These are phyloP conservation scores for Anoplopoma fimbria DNA, from an alignment of 2,113 vertebrate genomes.

Conservation along the genomic window DNA sequence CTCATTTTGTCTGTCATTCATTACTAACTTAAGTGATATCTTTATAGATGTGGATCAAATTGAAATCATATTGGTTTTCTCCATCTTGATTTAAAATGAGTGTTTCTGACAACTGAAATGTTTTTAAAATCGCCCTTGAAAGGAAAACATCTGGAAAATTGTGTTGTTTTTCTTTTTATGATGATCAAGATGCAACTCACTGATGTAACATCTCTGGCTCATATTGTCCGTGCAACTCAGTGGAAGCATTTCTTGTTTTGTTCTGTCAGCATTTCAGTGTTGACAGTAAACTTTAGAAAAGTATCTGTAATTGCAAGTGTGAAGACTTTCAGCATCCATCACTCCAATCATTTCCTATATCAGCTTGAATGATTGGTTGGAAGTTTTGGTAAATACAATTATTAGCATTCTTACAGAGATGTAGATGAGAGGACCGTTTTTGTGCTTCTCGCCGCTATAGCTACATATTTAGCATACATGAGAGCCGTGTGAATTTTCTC, in stretches of 20 bases:
- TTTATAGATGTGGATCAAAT: background rate
- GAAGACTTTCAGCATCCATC: background rate
- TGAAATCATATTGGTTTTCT: background rate
- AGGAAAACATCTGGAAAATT: background rate
- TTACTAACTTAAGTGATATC: background rate
- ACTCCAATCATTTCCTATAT: background rate
- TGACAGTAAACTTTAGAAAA: background rate
- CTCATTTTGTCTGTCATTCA: background rate
- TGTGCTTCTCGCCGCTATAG: background rate
- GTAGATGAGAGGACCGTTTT: background rate
- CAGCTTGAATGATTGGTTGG: background rate
- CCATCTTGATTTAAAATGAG: background rate
- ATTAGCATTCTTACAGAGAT: background rate
- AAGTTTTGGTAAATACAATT: background rate
- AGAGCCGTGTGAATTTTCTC: background rate
- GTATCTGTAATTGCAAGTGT: background rate
- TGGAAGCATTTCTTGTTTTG: background rate
- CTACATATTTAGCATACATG: background rate
- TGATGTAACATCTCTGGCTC: background rate
- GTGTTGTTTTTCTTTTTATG: no score
- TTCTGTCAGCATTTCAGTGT: background rate
- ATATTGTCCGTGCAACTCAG: background rate
- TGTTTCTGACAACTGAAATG: background rate
- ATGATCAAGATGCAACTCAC: no score
- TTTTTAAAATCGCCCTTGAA: background rate